phyloP scores from a whole-genome alignment of 2,888 invertebrate genomes.

The Oscheius sp. region DNA sequence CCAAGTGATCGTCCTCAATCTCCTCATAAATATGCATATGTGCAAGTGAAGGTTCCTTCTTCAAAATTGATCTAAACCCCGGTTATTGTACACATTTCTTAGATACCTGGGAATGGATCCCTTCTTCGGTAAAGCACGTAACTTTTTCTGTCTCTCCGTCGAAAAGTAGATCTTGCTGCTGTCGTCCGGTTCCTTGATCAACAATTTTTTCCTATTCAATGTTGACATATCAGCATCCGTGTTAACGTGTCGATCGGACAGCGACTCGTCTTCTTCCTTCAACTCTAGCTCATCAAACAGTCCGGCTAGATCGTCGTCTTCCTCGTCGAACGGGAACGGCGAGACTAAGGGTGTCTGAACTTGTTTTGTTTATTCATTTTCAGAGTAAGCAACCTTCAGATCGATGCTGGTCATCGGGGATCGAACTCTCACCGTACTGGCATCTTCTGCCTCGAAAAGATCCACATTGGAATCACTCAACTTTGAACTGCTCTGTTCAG shows the following conservation, averaged over 20 bases:
- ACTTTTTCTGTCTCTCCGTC: conserved; percentile 15
- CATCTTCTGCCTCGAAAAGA: neutral
- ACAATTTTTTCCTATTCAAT: conserved; percentile 30
- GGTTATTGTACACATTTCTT: neutral
- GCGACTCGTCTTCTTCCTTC: neutral
- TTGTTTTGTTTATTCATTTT: neutral
- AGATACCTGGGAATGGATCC: conserved; percentile 31
- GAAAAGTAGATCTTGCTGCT: conserved; percentile 36
- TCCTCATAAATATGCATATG: conserved; percentile 54
- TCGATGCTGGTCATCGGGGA: conserved; percentile 19
- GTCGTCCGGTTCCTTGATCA: conserved; percentile 39
- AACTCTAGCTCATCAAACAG: conserved; percentile 32
- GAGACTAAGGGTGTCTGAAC: conserved; percentile 22
- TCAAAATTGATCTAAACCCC: conserved; percentile 42
- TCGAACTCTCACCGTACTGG: conserved; percentile 5
- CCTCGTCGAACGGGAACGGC: conserved; percentile 31
- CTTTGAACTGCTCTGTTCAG: conserved; percentile 13
- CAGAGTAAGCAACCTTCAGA: neutral
- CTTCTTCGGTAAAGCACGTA: conserved; percentile 16
- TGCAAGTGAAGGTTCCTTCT: conserved; percentile 45
- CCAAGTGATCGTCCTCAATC: conserved; percentile 53
- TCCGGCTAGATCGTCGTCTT: conserved; percentile 28
- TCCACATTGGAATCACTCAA: neutral
- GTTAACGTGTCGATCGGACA: neutral
- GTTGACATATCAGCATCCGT: conserved; percentile 6